Evolutionary conservation across 1,140 invertebrate species (phyloP).

Genomic region (Drosophila elegans): DNA sequence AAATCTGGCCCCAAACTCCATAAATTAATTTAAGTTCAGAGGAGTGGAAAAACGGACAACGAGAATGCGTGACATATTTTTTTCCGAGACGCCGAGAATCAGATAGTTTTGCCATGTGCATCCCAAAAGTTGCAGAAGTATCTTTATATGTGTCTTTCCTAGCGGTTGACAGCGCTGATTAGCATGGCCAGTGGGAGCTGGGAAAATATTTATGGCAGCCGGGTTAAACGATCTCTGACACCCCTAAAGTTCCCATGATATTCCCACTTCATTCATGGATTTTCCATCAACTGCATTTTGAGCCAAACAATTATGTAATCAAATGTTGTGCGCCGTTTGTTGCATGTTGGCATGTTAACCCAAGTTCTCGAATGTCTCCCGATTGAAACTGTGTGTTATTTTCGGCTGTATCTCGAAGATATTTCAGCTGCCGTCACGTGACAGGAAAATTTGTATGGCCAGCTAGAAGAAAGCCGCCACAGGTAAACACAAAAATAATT

Average conservation of each 20-base stretch:
- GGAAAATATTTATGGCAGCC: conserved; percentile 65
- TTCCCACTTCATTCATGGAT: conserved; percentile 1
- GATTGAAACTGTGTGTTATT: conserved; percentile 9
- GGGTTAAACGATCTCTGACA: conserved; percentile 46
- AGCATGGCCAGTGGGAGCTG: conserved; percentile 27
- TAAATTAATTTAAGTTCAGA: conserved; percentile 70
- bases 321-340: conserved; percentile 41
- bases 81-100: conserved; percentile 20
- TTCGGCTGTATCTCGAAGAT: conserved; percentile 17
- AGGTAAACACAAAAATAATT: conserved; percentile 52
- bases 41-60: conserved; percentile 13
- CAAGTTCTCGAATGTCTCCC: conserved; percentile 32
- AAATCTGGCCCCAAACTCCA: conserved; percentile 65
- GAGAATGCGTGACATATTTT: conserved; percentile 67
- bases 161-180: conserved; percentile 63
- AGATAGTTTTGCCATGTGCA: conserved; percentile 35
- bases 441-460: conserved; percentile 55
- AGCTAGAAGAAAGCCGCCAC: conserved; percentile 39
- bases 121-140: conserved; percentile 21
- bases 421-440: conserved; percentile 69
- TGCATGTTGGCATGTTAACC: conserved; percentile 21
- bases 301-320: conserved; percentile 58
- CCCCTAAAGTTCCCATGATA: conserved; percentile 23
- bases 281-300: conserved; percentile 38
- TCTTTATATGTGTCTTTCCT: not conserved